A percentile compares a stretch with the other conserved stretches of the same genome.
phyloP scores from a whole-genome alignment of 2,888 invertebrate species.

The Deroplatys truncata region DNA sequence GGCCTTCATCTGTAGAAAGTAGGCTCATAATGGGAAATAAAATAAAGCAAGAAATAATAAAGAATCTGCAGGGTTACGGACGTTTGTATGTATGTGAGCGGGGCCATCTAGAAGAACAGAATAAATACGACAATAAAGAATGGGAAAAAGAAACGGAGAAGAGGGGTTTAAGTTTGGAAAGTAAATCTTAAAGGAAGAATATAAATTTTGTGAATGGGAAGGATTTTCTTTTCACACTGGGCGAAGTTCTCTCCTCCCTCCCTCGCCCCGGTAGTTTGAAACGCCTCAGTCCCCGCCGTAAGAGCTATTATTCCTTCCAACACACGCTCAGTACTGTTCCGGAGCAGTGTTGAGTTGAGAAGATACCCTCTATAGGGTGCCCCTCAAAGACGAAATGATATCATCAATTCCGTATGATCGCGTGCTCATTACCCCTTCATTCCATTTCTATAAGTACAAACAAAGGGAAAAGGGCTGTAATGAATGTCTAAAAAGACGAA shows the following conservation, averaged over 20 bases:
- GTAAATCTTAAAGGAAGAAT: conserved; percentile 20
- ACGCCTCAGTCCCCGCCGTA: conserved; percentile 9
- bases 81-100: neutral
- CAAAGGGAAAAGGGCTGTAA: too few relatives aligned
- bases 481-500: too few relatives aligned
- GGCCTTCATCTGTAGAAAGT: neutral
- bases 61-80: neutral
- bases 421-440: too few relatives aligned
- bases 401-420: too few relatives aligned
- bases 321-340: neutral
- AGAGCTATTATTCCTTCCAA: conserved; percentile 9
- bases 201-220: conserved; percentile 23
- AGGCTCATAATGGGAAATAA: neutral
- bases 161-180: conserved; percentile 19
- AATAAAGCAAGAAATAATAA: neutral
- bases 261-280: conserved; percentile 11
- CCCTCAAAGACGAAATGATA: too few relatives aligned
- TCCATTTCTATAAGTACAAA: too few relatives aligned
- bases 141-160: conserved; percentile 9
- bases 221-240: conserved; percentile 21
- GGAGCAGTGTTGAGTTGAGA: neutral
- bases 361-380: neutral
- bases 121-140: conserved; percentile 24
- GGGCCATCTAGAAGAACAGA: conserved; percentile 9
- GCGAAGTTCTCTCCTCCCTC: neutral